These are phyloP conservation scores for Girardia tigrina DNA, from an alignment of 2,888 invertebrate genomes.

Conservation along the genomic window DNA sequence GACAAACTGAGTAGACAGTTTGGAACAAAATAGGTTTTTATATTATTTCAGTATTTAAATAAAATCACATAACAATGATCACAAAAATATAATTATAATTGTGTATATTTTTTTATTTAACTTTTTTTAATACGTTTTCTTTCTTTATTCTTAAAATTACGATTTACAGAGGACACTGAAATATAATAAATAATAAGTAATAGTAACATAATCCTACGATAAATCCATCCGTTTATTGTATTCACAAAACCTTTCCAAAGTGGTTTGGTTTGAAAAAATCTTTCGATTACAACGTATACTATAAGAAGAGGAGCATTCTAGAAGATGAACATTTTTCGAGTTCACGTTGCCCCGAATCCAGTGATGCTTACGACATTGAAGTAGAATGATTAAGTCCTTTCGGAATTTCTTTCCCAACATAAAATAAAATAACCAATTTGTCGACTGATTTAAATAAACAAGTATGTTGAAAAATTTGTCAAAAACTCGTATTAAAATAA, in stretches of 20 bases:
- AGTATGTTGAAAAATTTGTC: conserved; percentile 33
- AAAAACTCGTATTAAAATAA: conserved; percentile 11
- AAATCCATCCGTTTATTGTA: not conserved
- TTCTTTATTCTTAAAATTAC: no score
- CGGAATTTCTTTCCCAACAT: conserved; percentile 35
- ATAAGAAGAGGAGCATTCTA: not conserved
- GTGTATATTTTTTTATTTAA: no score
- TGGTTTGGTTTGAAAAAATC: not conserved
- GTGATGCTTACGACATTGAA: not conserved
- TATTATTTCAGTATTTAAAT: no score
- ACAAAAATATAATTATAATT: no score
- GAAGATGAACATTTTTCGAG: not conserved
- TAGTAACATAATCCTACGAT: no score
- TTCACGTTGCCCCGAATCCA: not conserved
- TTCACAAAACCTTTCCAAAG: not conserved
- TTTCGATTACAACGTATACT: not conserved
- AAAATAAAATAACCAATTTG: conserved; percentile 36
- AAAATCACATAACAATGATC: no score
- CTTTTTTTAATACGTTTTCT: no score
- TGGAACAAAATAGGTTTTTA: no score
- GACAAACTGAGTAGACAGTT: no score
- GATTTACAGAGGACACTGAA: no score
- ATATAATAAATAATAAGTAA: no score
- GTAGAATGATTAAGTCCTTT: not conserved
- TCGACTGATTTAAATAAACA: conserved; percentile 33